Conservation (phyloP, 2,888 invertebrate genomes). For the Phasia obesa region DNA sequence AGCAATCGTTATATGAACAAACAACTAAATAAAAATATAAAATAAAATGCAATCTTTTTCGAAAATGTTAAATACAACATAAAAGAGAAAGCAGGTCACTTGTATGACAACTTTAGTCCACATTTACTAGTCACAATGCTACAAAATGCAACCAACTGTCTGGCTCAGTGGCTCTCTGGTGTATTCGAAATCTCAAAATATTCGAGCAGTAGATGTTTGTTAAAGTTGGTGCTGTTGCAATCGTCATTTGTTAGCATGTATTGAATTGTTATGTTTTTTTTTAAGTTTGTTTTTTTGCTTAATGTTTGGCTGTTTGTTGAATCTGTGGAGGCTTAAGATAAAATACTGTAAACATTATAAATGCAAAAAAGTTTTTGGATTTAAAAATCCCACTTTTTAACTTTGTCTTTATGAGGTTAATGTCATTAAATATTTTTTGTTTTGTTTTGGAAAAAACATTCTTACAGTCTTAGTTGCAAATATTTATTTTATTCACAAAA, state of each 20-base stretch:
- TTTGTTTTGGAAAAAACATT: background rate
- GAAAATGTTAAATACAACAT: conserved; percentile 60
- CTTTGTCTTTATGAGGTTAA: conserved; percentile 1
- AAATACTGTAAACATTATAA: conserved; percentile 11
- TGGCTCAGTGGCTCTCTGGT: conserved; percentile 17
- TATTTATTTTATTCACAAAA: no score
- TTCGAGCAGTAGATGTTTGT: conserved; percentile 7
- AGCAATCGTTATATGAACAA: conserved; percentile 9
- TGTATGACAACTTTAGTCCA: conserved; percentile 76
- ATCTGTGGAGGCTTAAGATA: conserved; percentile 1
- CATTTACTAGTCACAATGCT: conserved; percentile 31
- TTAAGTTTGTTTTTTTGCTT: no score
- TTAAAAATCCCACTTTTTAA: conserved; percentile 6
- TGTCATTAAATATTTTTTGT: conserved; percentile 1
- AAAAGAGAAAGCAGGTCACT: conserved; percentile 82
- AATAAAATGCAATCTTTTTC: conserved; percentile 42
- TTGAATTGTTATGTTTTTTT: conserved; percentile 16
- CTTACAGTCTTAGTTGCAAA: no score
- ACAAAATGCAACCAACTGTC: conserved; percentile 15
- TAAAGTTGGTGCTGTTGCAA: conserved; percentile 1
- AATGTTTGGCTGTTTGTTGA: background rate
- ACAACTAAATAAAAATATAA: conserved; percentile 8
- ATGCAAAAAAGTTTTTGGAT: background rate
- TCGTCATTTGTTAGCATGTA: background rate
- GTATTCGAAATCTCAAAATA: conserved; percentile 24